phyloP scores from a whole-genome alignment of 1,140 invertebrate species.

The Phenacoccus solenopsis region DNA sequence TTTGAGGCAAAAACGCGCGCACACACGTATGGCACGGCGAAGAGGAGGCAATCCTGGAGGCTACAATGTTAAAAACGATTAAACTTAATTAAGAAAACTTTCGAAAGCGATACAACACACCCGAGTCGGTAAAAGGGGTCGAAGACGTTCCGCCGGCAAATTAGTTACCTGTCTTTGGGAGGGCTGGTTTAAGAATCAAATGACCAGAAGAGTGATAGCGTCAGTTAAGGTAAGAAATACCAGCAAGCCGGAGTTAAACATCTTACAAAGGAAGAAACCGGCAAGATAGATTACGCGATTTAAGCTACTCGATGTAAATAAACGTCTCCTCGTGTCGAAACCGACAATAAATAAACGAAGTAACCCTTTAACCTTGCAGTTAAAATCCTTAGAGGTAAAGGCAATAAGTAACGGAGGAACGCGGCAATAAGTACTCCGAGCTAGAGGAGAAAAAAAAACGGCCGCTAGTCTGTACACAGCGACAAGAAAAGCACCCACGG shows the following conservation, averaged over 20 bases:
- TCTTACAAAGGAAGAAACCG: slow-evolving; percentile 4
- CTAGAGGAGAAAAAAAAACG: slow-evolving; percentile 2
- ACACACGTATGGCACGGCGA: neutral
- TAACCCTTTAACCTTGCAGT: slow-evolving; percentile 14
- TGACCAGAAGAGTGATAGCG: slow-evolving; percentile 12
- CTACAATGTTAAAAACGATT: slow-evolving; percentile 6
- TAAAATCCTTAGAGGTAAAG: neutral
- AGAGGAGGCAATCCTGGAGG: neutral
- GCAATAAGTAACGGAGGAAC: neutral
- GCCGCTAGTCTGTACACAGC: slow-evolving; percentile 5
- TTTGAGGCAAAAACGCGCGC: neutral
- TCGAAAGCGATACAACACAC: neutral
- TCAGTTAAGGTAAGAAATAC: slow-evolving; percentile 10
- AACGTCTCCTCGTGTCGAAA: slow-evolving; percentile 12
- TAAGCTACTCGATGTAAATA: slow-evolving; percentile 18
- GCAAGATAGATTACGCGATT: slow-evolving; percentile 14
- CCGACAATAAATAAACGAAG: slow-evolving; percentile 15
- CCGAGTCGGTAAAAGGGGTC: neutral
- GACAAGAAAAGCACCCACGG: slow-evolving; percentile 15
- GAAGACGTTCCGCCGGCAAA: neutral
- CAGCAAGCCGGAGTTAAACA: neutral
- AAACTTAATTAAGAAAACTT: slow-evolving; percentile 17
- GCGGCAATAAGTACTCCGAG: neutral
- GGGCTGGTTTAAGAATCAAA: slow-evolving; percentile 10
- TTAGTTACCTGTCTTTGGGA: slow-evolving; percentile 9